Base-by-base conservation (phyloP, 2,888 invertebrate genomes). In the Troides helena region DNA sequence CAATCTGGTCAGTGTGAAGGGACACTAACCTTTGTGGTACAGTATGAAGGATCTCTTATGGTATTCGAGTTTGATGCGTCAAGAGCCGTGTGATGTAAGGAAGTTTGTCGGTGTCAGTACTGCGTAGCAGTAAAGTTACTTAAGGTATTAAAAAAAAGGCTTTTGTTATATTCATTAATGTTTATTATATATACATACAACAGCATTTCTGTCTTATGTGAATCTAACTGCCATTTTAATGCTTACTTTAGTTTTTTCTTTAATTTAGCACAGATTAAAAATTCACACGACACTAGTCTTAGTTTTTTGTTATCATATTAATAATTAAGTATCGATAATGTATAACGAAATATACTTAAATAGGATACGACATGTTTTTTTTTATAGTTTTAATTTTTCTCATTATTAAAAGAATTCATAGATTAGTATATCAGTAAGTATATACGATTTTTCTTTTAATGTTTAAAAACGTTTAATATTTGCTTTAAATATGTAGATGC, bases 251-350 rank as follows among this genome's bases (percentile, higher is more conserved):
- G 66, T 67, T 63, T 59, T 69, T 39, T 39, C 8, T 68, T 59
- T 60, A 30, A 59, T 25, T 50, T 1, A 63, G 39, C 43, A 25
- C n/a, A 64, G 1, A 56, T 57, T 18, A 74, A 77, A 67, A 79
- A 76, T 74, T 74, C 75, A 76, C 74, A 77, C 73, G 72, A 75
- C 78, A 80, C 84, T 85, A 85, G 84, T 85, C 85, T 81, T 85
- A 83, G 81, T 76, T 72, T 65, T 78, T 76, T 72, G 68, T 71
- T 72, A 72, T 74, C 72, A 67, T 64, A 68, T 57, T 73, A 74
- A 67, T 17, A 69, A 30, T 62, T 73, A 77, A 77, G 72, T 67
- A 74, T 74, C 67, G 23, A 62, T 65, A 74, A 68, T 71, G 71
- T 75, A 78, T 76, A 76, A 73, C 69, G 64, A 73, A 74, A 64